A percentile compares a stretch with the other conserved stretches of the same genome.
phyloP scores from a whole-genome alignment of 2,113 vertebrate species.

The Pachycephala philippinensis region DNA sequence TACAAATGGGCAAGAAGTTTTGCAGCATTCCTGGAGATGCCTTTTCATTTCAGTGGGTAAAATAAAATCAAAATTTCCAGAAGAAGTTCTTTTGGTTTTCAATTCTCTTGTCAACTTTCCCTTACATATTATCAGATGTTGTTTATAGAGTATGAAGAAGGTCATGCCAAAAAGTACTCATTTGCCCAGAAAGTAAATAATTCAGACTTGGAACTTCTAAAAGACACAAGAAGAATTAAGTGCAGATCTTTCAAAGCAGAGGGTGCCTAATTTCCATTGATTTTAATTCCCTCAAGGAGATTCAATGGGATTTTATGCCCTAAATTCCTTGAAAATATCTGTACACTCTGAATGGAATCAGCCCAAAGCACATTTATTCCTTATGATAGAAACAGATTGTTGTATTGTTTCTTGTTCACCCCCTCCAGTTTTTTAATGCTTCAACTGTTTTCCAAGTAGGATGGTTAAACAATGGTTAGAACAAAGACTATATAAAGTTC shows the following conservation, averaged over 20 bases:
- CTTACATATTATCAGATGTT: background rate
- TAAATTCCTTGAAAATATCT: slow-evolving; percentile 47
- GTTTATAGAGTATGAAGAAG: background rate
- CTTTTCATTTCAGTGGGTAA: background rate
- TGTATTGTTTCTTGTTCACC: slow-evolving; percentile 49
- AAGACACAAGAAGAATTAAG: slow-evolving; percentile 18
- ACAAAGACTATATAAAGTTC: slow-evolving; percentile 42
- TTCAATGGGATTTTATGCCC: slow-evolving; percentile 34
- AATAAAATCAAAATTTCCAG: background rate
- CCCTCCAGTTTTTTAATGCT: slow-evolving; percentile 51
- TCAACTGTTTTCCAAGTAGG: slow-evolving; percentile 35
- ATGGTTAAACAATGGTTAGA: slow-evolving; percentile 37
- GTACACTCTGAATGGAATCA: slow-evolving; percentile 13
- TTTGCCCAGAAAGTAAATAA: slow-evolving; percentile 7
- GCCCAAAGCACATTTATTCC: slow-evolving; percentile 45
- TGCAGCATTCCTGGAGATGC: background rate
- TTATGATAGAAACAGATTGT: slow-evolving; percentile 53
- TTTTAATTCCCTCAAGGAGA: slow-evolving; percentile 30
- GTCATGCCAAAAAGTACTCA: background rate
- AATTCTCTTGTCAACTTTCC: background rate
- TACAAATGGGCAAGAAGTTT: background rate
- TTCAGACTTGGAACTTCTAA: background rate
- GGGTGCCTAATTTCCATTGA: background rate
- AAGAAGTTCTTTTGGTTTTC: background rate
- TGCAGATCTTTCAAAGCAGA: background rate